Percentiles rank a stretch among this genome's conserved stretches.
Evolutionary conservation across 2,113 vertebrate genomes (phyloP).

Genomic region (Turnix velox): DNA sequence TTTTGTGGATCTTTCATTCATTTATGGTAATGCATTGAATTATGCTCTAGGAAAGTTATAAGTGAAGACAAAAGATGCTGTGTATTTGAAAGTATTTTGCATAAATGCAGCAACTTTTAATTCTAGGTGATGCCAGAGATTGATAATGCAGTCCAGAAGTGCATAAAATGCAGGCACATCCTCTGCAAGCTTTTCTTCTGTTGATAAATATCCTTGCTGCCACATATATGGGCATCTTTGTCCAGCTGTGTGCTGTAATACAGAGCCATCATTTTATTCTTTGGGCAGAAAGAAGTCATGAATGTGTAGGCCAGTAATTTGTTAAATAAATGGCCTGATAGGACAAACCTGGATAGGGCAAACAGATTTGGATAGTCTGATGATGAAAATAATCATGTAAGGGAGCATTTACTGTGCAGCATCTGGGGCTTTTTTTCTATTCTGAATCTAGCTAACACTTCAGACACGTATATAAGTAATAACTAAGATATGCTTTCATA

Average conservation of each 20-base stretch:
- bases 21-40: conserved; percentile 13
- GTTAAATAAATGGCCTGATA: background rate
- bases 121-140: background rate
- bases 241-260: background rate
- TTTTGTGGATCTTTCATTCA: background rate
- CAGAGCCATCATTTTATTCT: background rate
- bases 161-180: background rate
- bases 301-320: background rate
- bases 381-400: background rate
- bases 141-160: conserved; percentile 1
- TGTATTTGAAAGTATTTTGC: conserved; percentile 15
- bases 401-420: background rate
- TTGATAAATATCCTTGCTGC: background rate
- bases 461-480: background rate
- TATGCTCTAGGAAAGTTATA: conserved; percentile 13
- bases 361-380: background rate
- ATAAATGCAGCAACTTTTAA: conserved; percentile 26
- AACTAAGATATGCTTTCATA: background rate
- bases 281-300: background rate
- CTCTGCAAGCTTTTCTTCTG: background rate
- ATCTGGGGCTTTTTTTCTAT: background rate
- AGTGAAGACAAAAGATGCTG: conserved; percentile 9
- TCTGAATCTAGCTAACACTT: background rate
- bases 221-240: background rate
- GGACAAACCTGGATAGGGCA: background rate